Percentiles rank a stretch among this genome's conserved stretches.
Conservation (phyloP, 2,888 invertebrate species). For the Pristionchus entomophagus region DNA sequence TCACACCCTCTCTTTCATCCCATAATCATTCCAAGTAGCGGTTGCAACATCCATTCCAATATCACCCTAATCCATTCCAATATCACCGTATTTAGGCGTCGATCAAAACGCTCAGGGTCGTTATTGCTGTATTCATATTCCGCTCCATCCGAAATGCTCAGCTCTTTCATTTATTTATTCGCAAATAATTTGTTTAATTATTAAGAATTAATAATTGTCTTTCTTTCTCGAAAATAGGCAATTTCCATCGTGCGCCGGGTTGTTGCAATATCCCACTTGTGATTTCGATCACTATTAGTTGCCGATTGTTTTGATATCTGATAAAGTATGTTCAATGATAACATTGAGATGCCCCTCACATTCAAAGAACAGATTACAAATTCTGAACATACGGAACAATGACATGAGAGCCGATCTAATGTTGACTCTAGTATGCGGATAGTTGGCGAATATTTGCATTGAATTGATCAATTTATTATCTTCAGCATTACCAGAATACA, state of each 20-base stretch:
- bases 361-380: too few relatives aligned
- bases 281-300: not conserved
- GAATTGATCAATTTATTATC: too few relatives aligned
- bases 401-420: too few relatives aligned
- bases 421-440: too few relatives aligned
- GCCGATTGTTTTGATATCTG: constrained; percentile 3
- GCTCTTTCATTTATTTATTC: not conserved
- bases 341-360: too few relatives aligned
- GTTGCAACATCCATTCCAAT: constrained; percentile 22
- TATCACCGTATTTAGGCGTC: constrained; percentile 20
- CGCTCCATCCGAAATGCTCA: constrained; percentile 20
- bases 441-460: too few relatives aligned
- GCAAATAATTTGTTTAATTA: not conserved
- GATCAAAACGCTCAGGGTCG: constrained; percentile 21
- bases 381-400: too few relatives aligned
- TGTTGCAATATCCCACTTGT: constrained; percentile 27
- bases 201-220: constrained; percentile 36
- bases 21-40: not conserved
- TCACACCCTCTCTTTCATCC: not conserved
- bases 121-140: constrained; percentile 19
- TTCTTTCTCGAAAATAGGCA: not conserved
- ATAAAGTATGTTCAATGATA: constrained; percentile 1
- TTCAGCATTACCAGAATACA: too few relatives aligned
- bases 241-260: constrained; percentile 28
- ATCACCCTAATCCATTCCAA: constrained; percentile 16